Evolutionary conservation across 2,888 invertebrate genomes (phyloP).

Genomic region (Schrankia costaestrigalis): DNA sequence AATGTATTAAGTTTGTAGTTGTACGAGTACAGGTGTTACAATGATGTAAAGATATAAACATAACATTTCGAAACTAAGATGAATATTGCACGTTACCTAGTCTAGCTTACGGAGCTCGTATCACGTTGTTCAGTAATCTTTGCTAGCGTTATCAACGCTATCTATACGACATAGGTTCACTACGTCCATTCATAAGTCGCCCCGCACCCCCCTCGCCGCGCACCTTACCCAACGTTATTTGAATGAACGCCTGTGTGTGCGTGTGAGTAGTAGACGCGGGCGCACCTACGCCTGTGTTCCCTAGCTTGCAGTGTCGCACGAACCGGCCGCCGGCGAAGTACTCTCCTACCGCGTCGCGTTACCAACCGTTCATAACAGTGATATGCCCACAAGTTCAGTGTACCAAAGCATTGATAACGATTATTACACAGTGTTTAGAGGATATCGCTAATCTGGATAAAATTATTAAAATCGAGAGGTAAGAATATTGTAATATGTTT

Average conservation of each 20-base stretch:
- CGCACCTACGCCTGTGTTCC: slow-evolving; percentile 50
- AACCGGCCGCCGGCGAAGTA: slow-evolving; percentile 51
- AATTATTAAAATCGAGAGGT: slow-evolving; percentile 75
- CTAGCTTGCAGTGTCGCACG: slow-evolving; percentile 53
- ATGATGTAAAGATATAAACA: no score
- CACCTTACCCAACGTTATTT: no score
- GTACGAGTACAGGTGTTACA: no score
- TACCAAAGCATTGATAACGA: slow-evolving; percentile 48
- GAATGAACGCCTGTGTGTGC: slow-evolving; percentile 66
- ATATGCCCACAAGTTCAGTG: slow-evolving; percentile 65
- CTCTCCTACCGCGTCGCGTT: slow-evolving; percentile 45
- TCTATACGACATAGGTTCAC: slow-evolving; percentile 64
- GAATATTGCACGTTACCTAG: no score
- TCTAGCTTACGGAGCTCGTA: slow-evolving; percentile 39
- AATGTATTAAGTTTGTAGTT: no score
- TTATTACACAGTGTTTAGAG: slow-evolving; percentile 56
- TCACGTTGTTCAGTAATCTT: slow-evolving; percentile 61
- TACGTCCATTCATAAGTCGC: slow-evolving; percentile 79
- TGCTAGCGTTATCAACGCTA: slow-evolving; percentile 70
- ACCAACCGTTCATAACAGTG: slow-evolving; percentile 49
- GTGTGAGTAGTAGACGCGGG: slow-evolving; percentile 54
- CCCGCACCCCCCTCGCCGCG: slow-evolving; percentile 44
- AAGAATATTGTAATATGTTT: slow-evolving; percentile 58
- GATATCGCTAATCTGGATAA: slow-evolving; percentile 75
- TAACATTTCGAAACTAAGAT: no score